Conservation (phyloP, 2,797 vertebrate genomes). For the Acanthis flammea region DNA sequence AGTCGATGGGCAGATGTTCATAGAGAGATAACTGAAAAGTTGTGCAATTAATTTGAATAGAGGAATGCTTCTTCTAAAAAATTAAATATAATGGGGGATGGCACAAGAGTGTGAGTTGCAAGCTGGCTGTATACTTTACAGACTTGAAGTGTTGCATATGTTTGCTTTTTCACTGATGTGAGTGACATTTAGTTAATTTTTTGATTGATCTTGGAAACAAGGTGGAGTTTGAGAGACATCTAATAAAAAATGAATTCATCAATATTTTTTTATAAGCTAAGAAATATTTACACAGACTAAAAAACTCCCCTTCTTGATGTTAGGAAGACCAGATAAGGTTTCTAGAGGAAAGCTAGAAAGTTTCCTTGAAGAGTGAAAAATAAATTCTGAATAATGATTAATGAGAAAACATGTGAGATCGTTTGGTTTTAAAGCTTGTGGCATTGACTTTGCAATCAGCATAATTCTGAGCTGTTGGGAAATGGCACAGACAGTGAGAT, state of each 20-base stretch:
- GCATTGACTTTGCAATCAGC: neutral
- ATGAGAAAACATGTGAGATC: neutral
- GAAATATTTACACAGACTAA: neutral
- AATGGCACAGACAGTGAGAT: neutral
- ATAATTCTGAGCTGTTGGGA: neutral
- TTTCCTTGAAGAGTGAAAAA: neutral
- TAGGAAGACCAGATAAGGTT: neutral
- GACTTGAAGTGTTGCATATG: neutral
- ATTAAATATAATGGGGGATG: neutral
- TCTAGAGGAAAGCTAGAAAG: neutral
- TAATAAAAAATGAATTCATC: neutral
- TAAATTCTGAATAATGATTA: neutral
- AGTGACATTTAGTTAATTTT: conserved; percentile 4
- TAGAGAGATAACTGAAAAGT: neutral
- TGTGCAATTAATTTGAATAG: neutral
- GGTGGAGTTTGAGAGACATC: neutral
- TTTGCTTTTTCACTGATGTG: neutral
- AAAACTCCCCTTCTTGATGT: neutral
- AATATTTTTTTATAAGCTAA: neutral
- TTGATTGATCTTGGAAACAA: conserved; percentile 2
- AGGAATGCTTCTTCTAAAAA: neutral
- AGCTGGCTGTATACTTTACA: neutral
- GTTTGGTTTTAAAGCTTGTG: neutral
- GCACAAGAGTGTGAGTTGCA: neutral
- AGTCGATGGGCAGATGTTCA: neutral